Percentiles rank a stretch among this genome's conserved stretches.
phyloP scores from a whole-genome alignment of 2,113 vertebrate genomes.

The Ceyx melanurus region DNA sequence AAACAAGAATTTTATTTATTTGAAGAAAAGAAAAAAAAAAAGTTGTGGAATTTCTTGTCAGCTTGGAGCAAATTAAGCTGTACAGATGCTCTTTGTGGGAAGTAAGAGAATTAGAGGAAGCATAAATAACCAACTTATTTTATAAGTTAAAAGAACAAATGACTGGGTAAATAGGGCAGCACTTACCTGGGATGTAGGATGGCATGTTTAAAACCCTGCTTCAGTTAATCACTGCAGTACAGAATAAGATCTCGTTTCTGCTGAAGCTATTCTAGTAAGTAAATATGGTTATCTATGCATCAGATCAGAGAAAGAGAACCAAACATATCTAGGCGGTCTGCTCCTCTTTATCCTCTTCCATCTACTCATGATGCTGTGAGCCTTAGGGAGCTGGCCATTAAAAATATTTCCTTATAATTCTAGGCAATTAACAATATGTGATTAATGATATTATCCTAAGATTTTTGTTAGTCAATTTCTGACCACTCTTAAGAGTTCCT shows the following conservation, averaged over 20 bases:
- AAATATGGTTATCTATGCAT: neutral
- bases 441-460: neutral
- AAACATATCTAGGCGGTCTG: neutral
- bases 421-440: neutral
- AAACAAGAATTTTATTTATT: neutral
- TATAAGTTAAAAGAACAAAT: neutral
- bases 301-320: neutral
- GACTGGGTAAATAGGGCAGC: neutral
- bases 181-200: neutral
- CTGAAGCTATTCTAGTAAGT: neutral
- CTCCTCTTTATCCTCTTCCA: neutral
- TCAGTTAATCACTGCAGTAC: neutral
- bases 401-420: neutral
- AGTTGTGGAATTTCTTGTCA: neutral
- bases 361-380: neutral
- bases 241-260: neutral
- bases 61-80: neutral
- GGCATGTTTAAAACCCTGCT: neutral
- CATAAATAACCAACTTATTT: neutral
- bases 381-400: neutral
- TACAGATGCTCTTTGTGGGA: neutral
- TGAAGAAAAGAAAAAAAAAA: neutral
- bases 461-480: neutral
- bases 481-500: neutral
- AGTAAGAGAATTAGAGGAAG: neutral